Evolutionary conservation across 2,797 vertebrate species (phyloP), one percentile per base, ranked within the genome.

Genomic region (Hylomyscus alleni): DNA sequence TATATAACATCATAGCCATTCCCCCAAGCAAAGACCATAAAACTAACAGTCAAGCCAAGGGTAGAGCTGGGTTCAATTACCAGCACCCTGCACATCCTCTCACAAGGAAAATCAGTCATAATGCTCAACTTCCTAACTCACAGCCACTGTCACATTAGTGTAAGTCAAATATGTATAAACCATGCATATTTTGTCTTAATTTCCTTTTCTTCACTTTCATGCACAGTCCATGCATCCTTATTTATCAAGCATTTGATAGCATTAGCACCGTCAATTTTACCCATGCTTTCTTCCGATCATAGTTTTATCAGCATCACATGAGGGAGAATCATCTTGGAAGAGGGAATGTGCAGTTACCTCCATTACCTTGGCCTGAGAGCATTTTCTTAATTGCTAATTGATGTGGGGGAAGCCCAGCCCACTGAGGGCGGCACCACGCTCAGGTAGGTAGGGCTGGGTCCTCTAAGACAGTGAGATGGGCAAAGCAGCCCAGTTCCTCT

Each of bases 131-230:
- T 78, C 80, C 54, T 60, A 8, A 14, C 15, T 60, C 78, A 93
- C 37, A 91, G 69, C 69, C 83, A 67, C 31, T 14, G 44, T n/a
- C 67, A 89, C 47, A 26, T 26, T 81, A 85, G 10, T 2, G 47
- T 58, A 94, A 88, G 83, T 86, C 56, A 76, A 37, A 4, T 78
- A 60, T 12, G 1, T 34, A 54, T 4, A 76, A 85, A 88, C 17
- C 81, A 78, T 9, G 60, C 17, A 34, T 50, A 76, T 83, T 56
- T 77, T 95, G 31, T 75, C 80, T 62, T 52, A 47, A 44, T 96
- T 89, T 83, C 56, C 40, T 95, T 86, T 54, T 76, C 62, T 84
- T 26, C 47, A 13, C 56, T 84, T 84, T 14, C 81, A 50, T 65
- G 14, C 22, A 67, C 44, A 90, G 88, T 69, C 2, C 56, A 60